Percentiles rank a stretch among this genome's conserved stretches.
These are phyloP conservation scores for Oncorhynchus keta DNA, from an alignment of 2,113 vertebrate genomes.

Conservation along the genomic window DNA sequence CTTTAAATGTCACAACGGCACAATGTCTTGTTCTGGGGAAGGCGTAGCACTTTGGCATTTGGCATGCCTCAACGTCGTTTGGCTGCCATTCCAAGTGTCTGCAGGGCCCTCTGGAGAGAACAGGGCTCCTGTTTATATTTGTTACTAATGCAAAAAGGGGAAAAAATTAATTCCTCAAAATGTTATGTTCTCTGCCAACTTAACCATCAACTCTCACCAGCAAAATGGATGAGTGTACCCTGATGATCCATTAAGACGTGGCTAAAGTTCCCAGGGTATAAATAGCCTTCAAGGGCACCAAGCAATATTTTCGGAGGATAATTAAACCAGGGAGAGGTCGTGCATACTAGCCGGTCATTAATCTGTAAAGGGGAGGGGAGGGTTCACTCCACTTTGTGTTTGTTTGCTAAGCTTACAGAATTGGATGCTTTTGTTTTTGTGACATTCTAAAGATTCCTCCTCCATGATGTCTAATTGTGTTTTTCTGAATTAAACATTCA, in stretches of 20 bases:
- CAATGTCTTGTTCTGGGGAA: slow-evolving; percentile 57
- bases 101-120: slow-evolving; percentile 50
- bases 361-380: slow-evolving; percentile 14
- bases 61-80: slow-evolving; percentile 50
- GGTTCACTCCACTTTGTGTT: slow-evolving; percentile 23
- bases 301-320: slow-evolving; percentile 21
- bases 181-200: slow-evolving; percentile 51
- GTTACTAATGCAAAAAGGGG: background rate
- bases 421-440: background rate
- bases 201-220: slow-evolving; percentile 48
- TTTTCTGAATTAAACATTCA: background rate
- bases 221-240: slow-evolving; percentile 61
- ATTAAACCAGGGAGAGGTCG: slow-evolving; percentile 32
- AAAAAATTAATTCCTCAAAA: slow-evolving; percentile 37
- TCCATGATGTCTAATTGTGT: background rate
- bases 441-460: background rate
- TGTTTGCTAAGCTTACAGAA: background rate
- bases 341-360: slow-evolving; percentile 34
- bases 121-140: slow-evolving; percentile 18
- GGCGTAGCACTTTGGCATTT: slow-evolving; percentile 48
- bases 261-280: slow-evolving; percentile 56
- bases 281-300: slow-evolving; percentile 67
- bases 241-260: slow-evolving; percentile 69
- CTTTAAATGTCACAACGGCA: slow-evolving; percentile 48
- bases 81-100: slow-evolving; percentile 57